These are phyloP conservation scores for Drosophila novamexicana DNA, from an alignment of 1,140 invertebrate species.

Conservation along the genomic window DNA sequence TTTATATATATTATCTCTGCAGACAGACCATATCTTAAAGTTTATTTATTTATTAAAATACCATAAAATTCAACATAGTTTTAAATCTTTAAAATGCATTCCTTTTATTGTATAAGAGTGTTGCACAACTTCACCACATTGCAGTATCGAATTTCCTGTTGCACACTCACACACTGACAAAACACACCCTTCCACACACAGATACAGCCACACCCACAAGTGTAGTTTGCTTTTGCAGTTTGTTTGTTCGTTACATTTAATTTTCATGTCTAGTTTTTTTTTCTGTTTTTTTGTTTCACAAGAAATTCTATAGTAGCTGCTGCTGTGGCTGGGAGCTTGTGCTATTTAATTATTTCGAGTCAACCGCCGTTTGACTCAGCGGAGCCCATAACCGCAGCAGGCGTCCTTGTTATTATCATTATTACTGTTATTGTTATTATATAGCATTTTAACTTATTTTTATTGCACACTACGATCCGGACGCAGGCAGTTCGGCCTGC, in stretches of 20 bases:
- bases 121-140: constrained; percentile 29
- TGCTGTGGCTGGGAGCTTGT: constrained; percentile 35
- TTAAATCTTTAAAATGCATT: not conserved
- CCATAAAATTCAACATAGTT: not conserved
- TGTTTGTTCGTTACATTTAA: constrained; percentile 59
- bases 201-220: not conserved
- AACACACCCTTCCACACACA: not conserved
- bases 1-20: too few species aligned
- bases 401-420: constrained; percentile 65
- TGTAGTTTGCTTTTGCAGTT: constrained; percentile 15
- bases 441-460: constrained; percentile 68
- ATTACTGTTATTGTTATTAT: constrained; percentile 72
- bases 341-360: constrained; percentile 73
- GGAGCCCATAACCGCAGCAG: constrained; percentile 31
- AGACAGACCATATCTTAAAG: too few species aligned
- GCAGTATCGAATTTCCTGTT: constrained; percentile 49
- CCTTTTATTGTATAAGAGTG: constrained; percentile 21
- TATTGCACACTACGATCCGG: constrained; percentile 44
- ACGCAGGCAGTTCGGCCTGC: constrained; percentile 12
- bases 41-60: not conserved
- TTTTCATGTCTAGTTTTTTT: constrained; percentile 47
- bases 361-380: constrained; percentile 24
- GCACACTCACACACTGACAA: constrained; percentile 19
- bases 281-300: constrained; percentile 10
- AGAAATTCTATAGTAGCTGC: constrained; percentile 9